Base-by-base conservation (phyloP, 2,888 invertebrate genomes). In the Listrodromus nycthemerus region DNA sequence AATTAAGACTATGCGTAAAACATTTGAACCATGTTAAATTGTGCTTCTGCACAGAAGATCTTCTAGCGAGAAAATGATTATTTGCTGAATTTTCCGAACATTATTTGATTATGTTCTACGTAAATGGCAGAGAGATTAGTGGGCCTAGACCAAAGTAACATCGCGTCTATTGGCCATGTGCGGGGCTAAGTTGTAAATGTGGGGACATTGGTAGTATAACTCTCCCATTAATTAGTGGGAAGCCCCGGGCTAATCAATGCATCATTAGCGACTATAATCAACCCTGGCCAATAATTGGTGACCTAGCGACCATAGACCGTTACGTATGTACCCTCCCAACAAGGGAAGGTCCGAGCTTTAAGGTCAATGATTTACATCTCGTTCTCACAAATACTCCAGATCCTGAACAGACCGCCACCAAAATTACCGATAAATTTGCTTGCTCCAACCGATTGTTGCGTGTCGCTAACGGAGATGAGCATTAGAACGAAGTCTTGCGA, bases 221-320 rank as follows among this genome's bases (percentile, higher is more conserved):
- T 89, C 89, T 92, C 90, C 90, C 91, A 91, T 92, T 92, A 92
- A 93, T 92, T 92, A 92, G 71, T 89, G 86, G 86, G 85, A 88
- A 89, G 89, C 90, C 90, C 88, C 87, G 85, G 87, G 90, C 91
- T 91, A 92, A 92, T 92, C 92, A 92, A 91, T 92, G 91, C 91
- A 87, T 91, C 91, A 91, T 92, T 92, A 92, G 91, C 89, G 91
- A 91, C 90, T 89, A 90, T 91, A 90, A 90, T 90, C 88, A 88
- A 90, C 87, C 88, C 89, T 87, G 91, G 88, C 91, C 91, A 91
- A 92, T 92, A 92, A 92, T 92, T 92, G 91, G 90, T 90, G 88
- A 86, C 86, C 88, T 87, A 87, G 87, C 88, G 80, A 86, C 86
- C 87, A 88, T 86, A 88, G 88, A 85, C 63, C 33, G 69, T 48